Evolutionary conservation across 2,797 vertebrate species (phyloP), one percentile per base, ranked within the genome.

Genomic region (Coendou prehensilis): DNA sequence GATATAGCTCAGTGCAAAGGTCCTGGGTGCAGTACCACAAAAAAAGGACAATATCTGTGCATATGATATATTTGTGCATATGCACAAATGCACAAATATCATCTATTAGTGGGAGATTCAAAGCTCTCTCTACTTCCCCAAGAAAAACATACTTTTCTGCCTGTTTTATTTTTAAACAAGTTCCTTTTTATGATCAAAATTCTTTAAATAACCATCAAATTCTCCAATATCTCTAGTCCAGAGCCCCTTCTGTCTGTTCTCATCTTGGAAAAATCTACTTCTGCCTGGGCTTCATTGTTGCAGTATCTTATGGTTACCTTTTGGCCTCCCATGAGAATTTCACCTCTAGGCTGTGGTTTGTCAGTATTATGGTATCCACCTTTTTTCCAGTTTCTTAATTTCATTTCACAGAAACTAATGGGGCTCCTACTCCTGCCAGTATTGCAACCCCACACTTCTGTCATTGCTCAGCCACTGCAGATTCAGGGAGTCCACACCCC

Each of bases 151-250:
- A 99, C 95, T 99, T 99, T 93, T 99, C 99, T 0, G 99, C 45
- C 11, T 99, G 98, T 99, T 95, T 99, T 99, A 96, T 47, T 67
- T 76, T 26, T 45, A 30, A 33, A 99, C 99, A 98, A 99, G 98
- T 97, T 99, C 99, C 97, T 99, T 99, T 98, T 99, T 99, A 96
- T 99, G 99, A 98, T 99, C 99, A 47, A 99, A 99, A 83, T 99
- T 99, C 98, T 99, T 99, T 67, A 99, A 98, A 97, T 99, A 99
- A 4, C 99, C 99, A 41, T 99, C 99, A 96, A 99, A 98, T 97
- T 99, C 99, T 22, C 99, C 99, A 28, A 99, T 99, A 98, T 99
- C 99, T 87, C 99, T 99, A 0, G 99, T 99, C 93, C 99, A 99
- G 96, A 99, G 99, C 99, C 99, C 99, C 11, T 99, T 98, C 98